Conservation (phyloP, 2,797 vertebrate species). For the Lepilemur ruficaudatus region DNA sequence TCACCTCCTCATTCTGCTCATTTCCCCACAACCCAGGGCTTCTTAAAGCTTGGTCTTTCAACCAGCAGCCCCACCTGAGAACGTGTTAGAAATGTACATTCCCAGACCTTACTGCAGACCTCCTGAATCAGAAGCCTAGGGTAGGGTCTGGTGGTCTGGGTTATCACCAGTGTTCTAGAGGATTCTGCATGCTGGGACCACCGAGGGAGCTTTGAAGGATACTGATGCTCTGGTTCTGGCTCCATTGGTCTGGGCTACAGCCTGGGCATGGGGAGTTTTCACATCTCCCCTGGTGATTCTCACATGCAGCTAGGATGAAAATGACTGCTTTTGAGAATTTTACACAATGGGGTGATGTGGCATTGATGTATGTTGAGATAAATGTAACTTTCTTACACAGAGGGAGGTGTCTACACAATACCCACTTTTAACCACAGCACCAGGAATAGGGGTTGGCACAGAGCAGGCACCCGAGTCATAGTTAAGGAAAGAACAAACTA, state of each 20-base stretch:
- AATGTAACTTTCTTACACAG: background rate
- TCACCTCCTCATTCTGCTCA: background rate
- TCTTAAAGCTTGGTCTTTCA: background rate
- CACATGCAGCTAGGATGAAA: background rate
- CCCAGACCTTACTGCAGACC: background rate
- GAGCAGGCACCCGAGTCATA: background rate
- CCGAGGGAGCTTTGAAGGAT: background rate
- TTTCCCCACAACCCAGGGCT: background rate
- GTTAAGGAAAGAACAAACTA: background rate
- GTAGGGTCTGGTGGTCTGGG: too few relatives aligned
- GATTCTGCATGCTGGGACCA: background rate
- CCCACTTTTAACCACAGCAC: background rate
- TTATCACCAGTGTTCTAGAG: background rate
- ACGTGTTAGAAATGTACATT: background rate
- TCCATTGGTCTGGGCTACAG: background rate
- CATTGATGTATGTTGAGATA: background rate
- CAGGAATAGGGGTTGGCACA: too few relatives aligned
- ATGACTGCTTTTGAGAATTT: background rate
- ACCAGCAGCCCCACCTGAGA: too few relatives aligned
- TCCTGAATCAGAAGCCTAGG: background rate
- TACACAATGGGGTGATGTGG: too few relatives aligned
- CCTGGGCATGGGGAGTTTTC: background rate
- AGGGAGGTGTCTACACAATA: background rate
- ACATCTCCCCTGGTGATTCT: background rate
- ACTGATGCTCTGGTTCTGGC: fast-evolving